A percentile compares a stretch with the other conserved stretches of the same genome.
These are phyloP conservation scores for Chaetodon trifascialis DNA, from an alignment of 2,113 vertebrate genomes.

Conservation along the genomic window DNA sequence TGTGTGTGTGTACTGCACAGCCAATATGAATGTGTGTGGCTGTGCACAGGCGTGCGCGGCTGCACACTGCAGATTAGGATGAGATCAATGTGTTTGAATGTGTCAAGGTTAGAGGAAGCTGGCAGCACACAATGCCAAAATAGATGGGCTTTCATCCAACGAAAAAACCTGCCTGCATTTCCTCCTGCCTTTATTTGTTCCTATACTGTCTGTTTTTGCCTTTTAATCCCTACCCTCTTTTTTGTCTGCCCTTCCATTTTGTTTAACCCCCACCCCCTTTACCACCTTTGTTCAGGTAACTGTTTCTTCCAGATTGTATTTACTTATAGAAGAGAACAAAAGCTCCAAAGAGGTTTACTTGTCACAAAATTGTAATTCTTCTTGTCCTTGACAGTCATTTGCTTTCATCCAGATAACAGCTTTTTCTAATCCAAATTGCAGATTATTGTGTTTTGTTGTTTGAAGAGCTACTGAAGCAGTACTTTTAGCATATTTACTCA, in stretches of 20 bases:
- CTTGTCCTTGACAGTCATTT: not conserved
- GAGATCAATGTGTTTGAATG: conserved; percentile 76
- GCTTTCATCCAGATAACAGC: not conserved
- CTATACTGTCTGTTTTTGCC: conserved; percentile 32
- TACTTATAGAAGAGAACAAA: not conserved
- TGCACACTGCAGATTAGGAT: conserved; percentile 69
- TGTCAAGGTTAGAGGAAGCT: conserved; percentile 74
- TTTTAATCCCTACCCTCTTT: conserved; percentile 32
- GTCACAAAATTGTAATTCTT: not conserved
- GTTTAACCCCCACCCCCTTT: not conserved
- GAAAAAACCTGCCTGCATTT: conserved; percentile 39
- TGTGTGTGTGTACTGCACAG: not conserved
- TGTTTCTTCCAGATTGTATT: conserved; percentile 14
- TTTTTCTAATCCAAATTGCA: not conserved
- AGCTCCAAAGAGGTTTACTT: not conserved
- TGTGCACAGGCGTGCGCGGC: conserved; percentile 22
- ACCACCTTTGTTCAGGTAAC: conserved; percentile 18
- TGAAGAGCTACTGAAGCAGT: not conserved
- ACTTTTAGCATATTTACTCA: conserved; percentile 13
- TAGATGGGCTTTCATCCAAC: conserved; percentile 59
- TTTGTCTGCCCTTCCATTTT: conserved; percentile 22
- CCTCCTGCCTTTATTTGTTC: conserved; percentile 51
- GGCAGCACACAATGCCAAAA: conserved; percentile 50
- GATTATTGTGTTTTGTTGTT: conserved; percentile 10
- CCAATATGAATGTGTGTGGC: conserved; percentile 35